These are phyloP conservation scores for Biston stratarius DNA, from an alignment of 2,888 invertebrate species.

Conservation along the genomic window DNA sequence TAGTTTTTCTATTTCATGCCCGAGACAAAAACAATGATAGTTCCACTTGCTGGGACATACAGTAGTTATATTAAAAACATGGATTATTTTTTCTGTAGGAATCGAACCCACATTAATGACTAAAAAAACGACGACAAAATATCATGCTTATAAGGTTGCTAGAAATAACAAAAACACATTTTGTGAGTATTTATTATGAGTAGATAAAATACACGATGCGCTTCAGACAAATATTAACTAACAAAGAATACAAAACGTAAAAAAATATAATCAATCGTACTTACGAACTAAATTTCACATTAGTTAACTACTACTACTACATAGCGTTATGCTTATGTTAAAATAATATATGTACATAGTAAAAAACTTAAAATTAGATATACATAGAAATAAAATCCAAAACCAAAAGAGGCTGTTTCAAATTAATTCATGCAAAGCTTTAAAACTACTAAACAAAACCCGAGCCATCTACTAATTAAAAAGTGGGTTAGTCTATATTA, in stretches of 20 bases:
- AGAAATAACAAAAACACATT: constrained; percentile 9
- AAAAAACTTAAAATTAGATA: constrained; percentile 40
- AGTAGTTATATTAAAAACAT: no score
- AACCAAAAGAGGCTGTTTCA: constrained; percentile 87
- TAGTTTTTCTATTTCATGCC: background rate
- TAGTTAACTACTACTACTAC: background rate
- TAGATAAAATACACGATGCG: background rate
- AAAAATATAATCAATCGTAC: constrained; percentile 6
- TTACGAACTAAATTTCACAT: constrained; percentile 3
- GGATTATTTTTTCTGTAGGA: no score
- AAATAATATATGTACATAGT: constrained; percentile 17
- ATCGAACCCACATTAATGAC: background rate
- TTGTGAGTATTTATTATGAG: constrained; percentile 15
- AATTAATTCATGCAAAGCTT: constrained; percentile 76
- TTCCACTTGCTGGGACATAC: no score
- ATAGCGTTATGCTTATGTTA: constrained; percentile 2
- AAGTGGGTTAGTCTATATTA: constrained; percentile 34
- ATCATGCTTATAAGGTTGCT: constrained; percentile 2
- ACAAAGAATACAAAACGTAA: background rate
- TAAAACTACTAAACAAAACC: constrained; percentile 37
- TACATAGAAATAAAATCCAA: constrained; percentile 51
- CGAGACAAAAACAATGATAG: background rate
- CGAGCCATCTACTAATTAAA: constrained; percentile 28
- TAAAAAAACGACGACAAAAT: background rate
- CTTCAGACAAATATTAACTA: background rate